Evolutionary conservation across 2,113 vertebrate species (phyloP).

Genomic region (Carettochelys insculpta): DNA sequence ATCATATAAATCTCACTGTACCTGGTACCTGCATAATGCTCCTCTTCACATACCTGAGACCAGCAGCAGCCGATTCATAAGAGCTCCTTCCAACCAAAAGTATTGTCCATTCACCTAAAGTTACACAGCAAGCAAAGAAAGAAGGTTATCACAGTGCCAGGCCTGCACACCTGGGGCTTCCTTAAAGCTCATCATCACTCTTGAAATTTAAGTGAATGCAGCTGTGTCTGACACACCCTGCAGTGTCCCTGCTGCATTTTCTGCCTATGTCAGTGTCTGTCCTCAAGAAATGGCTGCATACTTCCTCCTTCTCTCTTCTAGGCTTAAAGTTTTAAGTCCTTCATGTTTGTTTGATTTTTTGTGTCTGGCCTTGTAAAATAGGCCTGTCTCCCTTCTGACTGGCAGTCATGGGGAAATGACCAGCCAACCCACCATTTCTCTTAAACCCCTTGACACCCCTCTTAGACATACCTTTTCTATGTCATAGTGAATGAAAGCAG

Average conservation of each 20-base stretch:
- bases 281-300: not conserved
- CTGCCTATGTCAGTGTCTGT: not conserved
- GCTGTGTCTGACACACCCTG: not conserved
- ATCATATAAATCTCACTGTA: not conserved
- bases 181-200: not conserved
- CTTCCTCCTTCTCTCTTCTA: not conserved
- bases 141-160: not conserved
- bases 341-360: not conserved
- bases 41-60: not conserved
- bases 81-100: not conserved
- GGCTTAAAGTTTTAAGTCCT: not conserved
- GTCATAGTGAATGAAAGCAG: too few species aligned
- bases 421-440: not conserved
- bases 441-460: not conserved
- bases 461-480: not conserved
- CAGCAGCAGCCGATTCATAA: not conserved
- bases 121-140: not conserved
- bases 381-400: not conserved
- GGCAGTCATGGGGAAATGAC: too few species aligned
- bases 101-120: not conserved
- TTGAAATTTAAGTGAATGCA: not conserved
- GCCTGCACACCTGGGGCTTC: not conserved
- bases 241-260: not conserved
- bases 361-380: not conserved
- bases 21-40: not conserved